These are phyloP conservation scores for Microctenopoma stevenorrisi DNA, from an alignment of 2,797 vertebrate species.

Conservation along the genomic window DNA sequence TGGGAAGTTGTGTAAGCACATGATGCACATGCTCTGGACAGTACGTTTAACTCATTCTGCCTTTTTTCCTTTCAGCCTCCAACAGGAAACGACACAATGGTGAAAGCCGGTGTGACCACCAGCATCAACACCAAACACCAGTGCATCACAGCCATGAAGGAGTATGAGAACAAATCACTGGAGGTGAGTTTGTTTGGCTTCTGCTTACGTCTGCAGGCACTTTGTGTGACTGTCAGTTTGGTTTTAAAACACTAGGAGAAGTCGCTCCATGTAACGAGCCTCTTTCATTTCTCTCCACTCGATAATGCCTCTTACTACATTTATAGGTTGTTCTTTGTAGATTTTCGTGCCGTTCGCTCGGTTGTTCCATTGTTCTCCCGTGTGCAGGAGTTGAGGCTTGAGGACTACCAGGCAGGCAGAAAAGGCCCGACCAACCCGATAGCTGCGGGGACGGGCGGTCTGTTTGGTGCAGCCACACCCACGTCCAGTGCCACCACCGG, in stretches of 20 bases:
- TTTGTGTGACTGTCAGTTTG: too few relatives aligned
- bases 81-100: slow-evolving; percentile 94
- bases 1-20: too few relatives aligned
- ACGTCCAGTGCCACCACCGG: slow-evolving; percentile 89
- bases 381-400: slow-evolving; percentile 91
- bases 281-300: too few relatives aligned
- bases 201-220: too few relatives aligned
- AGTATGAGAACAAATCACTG: slow-evolving; percentile 96
- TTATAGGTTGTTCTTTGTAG: too few relatives aligned
- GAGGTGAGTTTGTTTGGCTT: slow-evolving; percentile 84
- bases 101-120: slow-evolving; percentile 94
- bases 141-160: slow-evolving; percentile 99
- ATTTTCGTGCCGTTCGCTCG: neutral
- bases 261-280: too few relatives aligned
- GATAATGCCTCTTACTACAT: too few relatives aligned
- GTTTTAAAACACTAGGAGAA: too few relatives aligned
- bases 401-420: slow-evolving; percentile 95
- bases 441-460: slow-evolving; percentile 79
- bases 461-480: slow-evolving; percentile 88
- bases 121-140: slow-evolving; percentile 98
- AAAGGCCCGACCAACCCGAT: slow-evolving; percentile 94
- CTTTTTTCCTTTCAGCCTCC: slow-evolving; percentile 84
- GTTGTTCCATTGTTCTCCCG: neutral
- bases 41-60: neutral
- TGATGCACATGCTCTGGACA: too few relatives aligned